A percentile compares a stretch with the other conserved stretches of the same genome.
Conservation (phyloP, 2,888 invertebrate species). For the Apodemia mormo region DNA sequence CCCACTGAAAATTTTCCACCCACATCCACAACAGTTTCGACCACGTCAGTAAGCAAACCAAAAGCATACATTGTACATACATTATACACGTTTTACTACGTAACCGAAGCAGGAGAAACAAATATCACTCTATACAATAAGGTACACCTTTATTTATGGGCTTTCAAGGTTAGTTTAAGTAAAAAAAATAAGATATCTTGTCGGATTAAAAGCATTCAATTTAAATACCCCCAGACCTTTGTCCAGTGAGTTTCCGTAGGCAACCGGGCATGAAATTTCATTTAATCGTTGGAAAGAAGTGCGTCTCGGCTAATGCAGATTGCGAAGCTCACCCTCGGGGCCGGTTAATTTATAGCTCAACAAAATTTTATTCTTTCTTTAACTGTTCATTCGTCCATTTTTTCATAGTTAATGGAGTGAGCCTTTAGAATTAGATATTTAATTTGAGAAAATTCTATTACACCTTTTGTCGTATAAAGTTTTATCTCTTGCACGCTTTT, state of each 20-base stretch:
- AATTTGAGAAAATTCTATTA: slow-evolving; percentile 43
- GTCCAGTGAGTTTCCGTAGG: slow-evolving; percentile 71
- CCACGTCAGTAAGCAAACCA: no score
- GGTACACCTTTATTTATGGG: not conserved
- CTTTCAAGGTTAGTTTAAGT: slow-evolving; percentile 29
- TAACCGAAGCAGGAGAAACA: no score
- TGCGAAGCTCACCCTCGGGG: slow-evolving; percentile 63
- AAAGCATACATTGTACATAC: no score
- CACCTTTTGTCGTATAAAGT: slow-evolving; percentile 23
- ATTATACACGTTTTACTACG: no score
- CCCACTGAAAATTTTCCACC: no score
- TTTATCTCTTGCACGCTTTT: slow-evolving; percentile 8
- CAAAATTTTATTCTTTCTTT: slow-evolving; percentile 76
- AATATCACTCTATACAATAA: no score
- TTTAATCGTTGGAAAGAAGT: slow-evolving; percentile 76
- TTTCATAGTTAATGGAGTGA: slow-evolving; percentile 53
- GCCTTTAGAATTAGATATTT: slow-evolving; percentile 50
- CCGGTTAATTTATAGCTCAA: slow-evolving; percentile 76
- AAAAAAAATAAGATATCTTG: slow-evolving; percentile 35
- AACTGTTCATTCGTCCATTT: slow-evolving; percentile 71
- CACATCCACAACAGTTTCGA: no score
- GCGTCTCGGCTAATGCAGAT: slow-evolving; percentile 78
- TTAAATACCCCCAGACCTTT: slow-evolving; percentile 73
- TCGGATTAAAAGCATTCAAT: slow-evolving; percentile 70
- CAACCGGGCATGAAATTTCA: slow-evolving; percentile 77